Evolutionary conservation across 2,113 vertebrate genomes (phyloP), one percentile per base, ranked within the genome.

Genomic region (Syrrhaptes paradoxus): DNA sequence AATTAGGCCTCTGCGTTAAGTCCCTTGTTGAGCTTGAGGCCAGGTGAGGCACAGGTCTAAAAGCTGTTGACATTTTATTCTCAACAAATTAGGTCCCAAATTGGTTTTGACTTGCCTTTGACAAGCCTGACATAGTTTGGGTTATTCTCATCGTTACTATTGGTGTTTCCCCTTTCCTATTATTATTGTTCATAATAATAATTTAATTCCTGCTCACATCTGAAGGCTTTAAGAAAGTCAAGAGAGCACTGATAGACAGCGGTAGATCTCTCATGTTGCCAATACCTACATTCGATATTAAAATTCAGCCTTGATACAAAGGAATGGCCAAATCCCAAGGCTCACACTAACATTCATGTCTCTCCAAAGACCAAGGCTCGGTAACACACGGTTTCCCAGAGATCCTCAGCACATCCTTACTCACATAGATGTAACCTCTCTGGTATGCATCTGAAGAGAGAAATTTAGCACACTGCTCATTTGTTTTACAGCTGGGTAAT

Each of bases 321-420:
- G 17, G 49, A 83, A 61, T 11, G 52, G 67, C 49, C 48, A 59
- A 58, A 85, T 81, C 59, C 66, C 75, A 85, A 59, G 49, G 65
- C 31, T 67, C 31, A 3, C 2, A 0, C 22, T 29, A 21, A 38
- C 4, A 1, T 43, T 55, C 46, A 3, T 0, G 0, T 52, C 63
- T 80, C 52, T 77, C 65, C 6, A 8, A 28, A 87, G 85, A 38
- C 28, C 62, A 34, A 0, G 1, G 36, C 73, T 75, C 46, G 11
- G 43, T 43, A 63, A 38, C 49, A 63, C 4, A 1, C 24, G 34
- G 52, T 52, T 65, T 89, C 67, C 58, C 68, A 45, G 68, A 48
- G 62, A 57, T 75, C 63, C n/a, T 70, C 82, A 62, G 62, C 85
- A 43, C 36, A 12, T 34, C 11, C 12, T 48, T 70, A 13, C 49